These are phyloP conservation scores for Dryobotodes eremita DNA, from an alignment of 2,888 invertebrate genomes.

Conservation along the genomic window DNA sequence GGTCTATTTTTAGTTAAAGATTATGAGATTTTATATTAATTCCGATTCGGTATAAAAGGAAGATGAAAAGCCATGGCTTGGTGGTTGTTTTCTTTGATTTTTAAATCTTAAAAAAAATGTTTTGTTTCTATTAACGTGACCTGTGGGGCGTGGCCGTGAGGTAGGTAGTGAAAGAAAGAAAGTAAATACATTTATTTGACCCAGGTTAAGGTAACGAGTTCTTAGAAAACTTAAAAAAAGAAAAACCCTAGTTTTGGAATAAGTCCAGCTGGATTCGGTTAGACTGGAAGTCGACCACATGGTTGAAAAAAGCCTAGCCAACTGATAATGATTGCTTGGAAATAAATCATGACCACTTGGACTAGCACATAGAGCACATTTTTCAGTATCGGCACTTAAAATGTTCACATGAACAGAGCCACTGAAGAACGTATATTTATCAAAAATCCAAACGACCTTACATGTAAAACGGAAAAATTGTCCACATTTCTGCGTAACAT, in stretches of 20 bases:
- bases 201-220: too few species aligned
- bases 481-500: constrained; percentile 62
- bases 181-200: too few species aligned
- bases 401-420: not conserved
- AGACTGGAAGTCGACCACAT: not conserved
- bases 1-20: constrained; percentile 56
- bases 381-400: not conserved
- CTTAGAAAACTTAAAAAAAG: too few species aligned
- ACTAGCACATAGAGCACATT: not conserved
- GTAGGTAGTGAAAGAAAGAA: not conserved
- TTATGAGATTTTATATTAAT: constrained; percentile 42
- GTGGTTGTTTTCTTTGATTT: constrained; percentile 5
- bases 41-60: constrained; percentile 15
- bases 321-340: not conserved
- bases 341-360: not conserved
- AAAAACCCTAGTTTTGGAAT: not conserved
- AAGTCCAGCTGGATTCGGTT: not conserved
- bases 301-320: not conserved
- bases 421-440: constrained; percentile 6
- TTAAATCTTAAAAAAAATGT: too few species aligned
- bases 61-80: not conserved
- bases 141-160: too few species aligned
- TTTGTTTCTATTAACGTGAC: too few species aligned
- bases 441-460: constrained; percentile 24
- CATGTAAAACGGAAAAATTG: constrained; percentile 51